phyloP scores from a whole-genome alignment of 2,797 vertebrate species.

The Notolepis coatsorum region DNA sequence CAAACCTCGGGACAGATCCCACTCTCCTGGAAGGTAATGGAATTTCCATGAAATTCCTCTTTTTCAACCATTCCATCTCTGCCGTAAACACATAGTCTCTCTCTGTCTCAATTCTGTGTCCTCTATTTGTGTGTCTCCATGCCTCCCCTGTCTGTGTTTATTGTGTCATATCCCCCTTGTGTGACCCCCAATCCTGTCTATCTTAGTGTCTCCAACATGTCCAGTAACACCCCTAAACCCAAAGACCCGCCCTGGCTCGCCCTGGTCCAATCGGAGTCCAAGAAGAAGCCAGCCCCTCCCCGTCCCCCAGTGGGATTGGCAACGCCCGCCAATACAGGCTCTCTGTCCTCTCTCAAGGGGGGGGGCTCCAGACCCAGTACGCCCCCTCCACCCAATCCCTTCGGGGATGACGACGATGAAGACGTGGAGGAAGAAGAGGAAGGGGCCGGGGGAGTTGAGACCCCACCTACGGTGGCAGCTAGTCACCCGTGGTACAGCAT shows the following conservation, averaged over 20 bases:
- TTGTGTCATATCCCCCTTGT: conserved; percentile 41
- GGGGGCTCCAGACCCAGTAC: conserved; percentile 70
- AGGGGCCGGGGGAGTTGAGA: conserved; percentile 46
- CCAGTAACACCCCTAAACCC: conserved; percentile 78
- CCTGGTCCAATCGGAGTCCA: conserved; percentile 91
- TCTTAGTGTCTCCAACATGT: conserved; percentile 69
- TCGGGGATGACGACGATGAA: conserved; percentile 86
- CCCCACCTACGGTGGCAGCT: conserved; percentile 65
- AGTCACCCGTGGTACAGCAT: conserved; percentile 96
- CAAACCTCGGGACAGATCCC: conserved; percentile 89
- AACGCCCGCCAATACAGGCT: conserved; percentile 66
- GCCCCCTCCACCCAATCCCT: conserved; percentile 89
- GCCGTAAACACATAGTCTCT: conserved; percentile 3
- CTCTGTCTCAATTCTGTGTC: conserved; percentile 29
- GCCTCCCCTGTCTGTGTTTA: conserved; percentile 46
- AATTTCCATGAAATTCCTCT: neutral
- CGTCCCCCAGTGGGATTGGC: conserved; percentile 71
- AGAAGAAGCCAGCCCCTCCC: conserved; percentile 91
- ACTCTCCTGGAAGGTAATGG: conserved; percentile 87
- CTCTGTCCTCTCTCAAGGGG: conserved; percentile 87
- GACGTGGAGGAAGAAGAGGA: conserved; percentile 67
- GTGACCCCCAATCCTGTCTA: conserved; percentile 54
- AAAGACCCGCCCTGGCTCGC: conserved; percentile 97
- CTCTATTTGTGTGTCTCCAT: neutral
- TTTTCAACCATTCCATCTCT: conserved; percentile 29